Evolutionary conservation across 2,888 invertebrate genomes (phyloP).

Genomic region (Acholoe squamosa): DNA sequence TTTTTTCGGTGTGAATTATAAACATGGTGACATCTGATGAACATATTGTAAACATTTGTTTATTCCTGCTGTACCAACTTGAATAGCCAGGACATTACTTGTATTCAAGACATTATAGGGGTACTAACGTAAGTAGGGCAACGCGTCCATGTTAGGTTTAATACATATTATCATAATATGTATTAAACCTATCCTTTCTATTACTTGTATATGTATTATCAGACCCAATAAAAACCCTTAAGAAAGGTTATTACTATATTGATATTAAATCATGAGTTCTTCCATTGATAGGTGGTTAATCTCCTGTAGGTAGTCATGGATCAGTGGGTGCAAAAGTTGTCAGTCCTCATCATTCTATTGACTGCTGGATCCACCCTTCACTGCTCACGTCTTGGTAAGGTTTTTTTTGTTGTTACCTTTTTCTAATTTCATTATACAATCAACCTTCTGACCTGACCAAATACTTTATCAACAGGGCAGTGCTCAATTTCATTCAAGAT

Average conservation of each 20-base stretch:
- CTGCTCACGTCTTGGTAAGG: neutral
- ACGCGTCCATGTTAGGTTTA: neutral
- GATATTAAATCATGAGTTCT: neutral
- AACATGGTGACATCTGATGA: too few species aligned
- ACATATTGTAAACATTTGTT: too few species aligned
- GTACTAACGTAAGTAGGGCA: neutral
- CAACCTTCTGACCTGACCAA: too few species aligned
- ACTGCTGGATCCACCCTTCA: neutral
- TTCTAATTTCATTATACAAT: too few species aligned
- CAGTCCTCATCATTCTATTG: neutral
- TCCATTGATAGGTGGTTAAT: neutral
- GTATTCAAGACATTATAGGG: too few species aligned
- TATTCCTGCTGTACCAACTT: too few species aligned
- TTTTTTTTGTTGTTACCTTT: too few species aligned
- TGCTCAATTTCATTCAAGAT: too few species aligned
- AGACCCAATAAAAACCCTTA: neutral
- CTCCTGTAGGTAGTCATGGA: neutral
- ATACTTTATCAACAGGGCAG: too few species aligned
- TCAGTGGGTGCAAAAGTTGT: slow-evolving; percentile 51
- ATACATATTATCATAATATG: neutral
- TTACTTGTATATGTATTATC: neutral
- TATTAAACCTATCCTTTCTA: neutral
- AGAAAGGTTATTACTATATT: neutral
- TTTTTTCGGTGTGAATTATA: too few species aligned
- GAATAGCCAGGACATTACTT: too few species aligned